A percentile compares a stretch with the other conserved stretches of the same genome.
Conservation (phyloP, 2,113 vertebrate species). For the Tylochromis polylepis region DNA sequence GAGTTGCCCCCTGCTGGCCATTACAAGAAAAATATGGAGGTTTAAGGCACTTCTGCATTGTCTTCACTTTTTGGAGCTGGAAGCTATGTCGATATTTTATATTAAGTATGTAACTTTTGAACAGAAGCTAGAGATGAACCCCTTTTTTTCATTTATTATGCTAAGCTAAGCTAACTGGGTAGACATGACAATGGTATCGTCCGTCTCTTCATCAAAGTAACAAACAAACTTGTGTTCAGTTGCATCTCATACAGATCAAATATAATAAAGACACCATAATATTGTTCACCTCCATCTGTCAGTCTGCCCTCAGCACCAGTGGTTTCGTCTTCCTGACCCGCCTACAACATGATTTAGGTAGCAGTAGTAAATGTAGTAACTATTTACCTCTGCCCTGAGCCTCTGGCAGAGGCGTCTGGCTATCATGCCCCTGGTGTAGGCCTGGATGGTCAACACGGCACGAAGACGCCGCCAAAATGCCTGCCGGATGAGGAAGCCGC, state of each 20-base stretch:
- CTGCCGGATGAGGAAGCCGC: constrained; percentile 84
- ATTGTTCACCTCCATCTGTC: not conserved
- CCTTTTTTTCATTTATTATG: not conserved
- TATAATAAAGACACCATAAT: not conserved
- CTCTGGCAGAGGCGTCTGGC: constrained; percentile 86
- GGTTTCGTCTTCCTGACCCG: not conserved
- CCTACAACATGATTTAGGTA: not conserved
- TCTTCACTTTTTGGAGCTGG: not conserved
- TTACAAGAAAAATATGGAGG: not conserved
- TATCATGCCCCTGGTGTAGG: constrained; percentile 90
- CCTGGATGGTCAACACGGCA: constrained; percentile 91
- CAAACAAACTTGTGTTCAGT: not conserved
- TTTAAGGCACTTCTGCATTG: not conserved
- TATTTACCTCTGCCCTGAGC: constrained; percentile 86
- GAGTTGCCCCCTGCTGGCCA: not conserved
- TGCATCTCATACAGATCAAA: not conserved
- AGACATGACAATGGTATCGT: not conserved
- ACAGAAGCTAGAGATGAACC: not conserved
- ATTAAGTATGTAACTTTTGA: not conserved
- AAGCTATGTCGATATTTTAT: not conserved
- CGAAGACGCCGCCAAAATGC: constrained; percentile 86
- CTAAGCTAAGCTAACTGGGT: not conserved
- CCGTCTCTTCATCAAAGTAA: not conserved
- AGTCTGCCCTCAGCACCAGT: constrained; percentile 2
- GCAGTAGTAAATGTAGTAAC: constrained; percentile 44